phyloP scores from a whole-genome alignment of 2,888 invertebrate genomes.

The Lasioglossum lativentre region DNA sequence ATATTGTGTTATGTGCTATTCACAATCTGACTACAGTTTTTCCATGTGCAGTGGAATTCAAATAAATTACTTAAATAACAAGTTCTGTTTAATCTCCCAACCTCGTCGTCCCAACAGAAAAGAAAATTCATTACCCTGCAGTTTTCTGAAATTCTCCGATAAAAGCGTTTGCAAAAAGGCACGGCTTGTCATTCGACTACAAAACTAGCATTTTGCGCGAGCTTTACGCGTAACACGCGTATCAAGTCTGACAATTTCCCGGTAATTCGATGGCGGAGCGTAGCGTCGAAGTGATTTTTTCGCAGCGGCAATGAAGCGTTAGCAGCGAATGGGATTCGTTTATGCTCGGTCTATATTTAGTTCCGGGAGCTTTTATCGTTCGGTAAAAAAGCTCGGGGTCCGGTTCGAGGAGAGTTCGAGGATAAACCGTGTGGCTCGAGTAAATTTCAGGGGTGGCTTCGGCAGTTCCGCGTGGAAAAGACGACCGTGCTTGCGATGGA shows the following conservation, averaged over 20 bases:
- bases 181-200: neutral
- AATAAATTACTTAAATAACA: too few species aligned
- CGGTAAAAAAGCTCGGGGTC: neutral
- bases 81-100: too few species aligned
- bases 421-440: constrained; percentile 48
- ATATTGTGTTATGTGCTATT: too few species aligned
- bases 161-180: neutral
- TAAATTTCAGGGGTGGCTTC: constrained; percentile 61
- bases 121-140: neutral
- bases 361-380: neutral
- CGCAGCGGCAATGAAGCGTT: neutral
- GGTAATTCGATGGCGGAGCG: neutral
- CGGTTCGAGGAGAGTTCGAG: neutral
- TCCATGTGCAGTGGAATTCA: too few species aligned
- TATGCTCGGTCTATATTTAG: constrained; percentile 3
- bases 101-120: too few species aligned
- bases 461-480: constrained; percentile 47
- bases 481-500: constrained; percentile 49
- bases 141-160: neutral
- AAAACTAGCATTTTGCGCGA: neutral
- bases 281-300: neutral
- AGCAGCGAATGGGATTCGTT: neutral
- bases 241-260: neutral
- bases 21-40: too few species aligned
- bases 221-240: neutral